Evolutionary conservation across 53 echinoderm and acorn worm genomes (phyloP).

Genomic region (Holothuria leucospilota): DNA sequence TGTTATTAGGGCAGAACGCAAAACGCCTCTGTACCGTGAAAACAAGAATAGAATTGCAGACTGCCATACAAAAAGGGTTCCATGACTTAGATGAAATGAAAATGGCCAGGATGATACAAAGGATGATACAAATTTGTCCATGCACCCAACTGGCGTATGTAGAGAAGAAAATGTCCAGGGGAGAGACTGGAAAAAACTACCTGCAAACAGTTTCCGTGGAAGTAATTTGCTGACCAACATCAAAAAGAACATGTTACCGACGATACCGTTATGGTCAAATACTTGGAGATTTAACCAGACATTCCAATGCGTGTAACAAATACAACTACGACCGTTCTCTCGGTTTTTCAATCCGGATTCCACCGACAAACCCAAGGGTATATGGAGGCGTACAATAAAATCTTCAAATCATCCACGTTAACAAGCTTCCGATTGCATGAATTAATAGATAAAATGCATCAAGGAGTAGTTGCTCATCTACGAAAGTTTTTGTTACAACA

Average conservation of each 20-base stretch:
- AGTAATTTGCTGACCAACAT: background rate
- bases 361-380: conserved; percentile 25
- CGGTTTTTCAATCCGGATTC: conserved; percentile 10
- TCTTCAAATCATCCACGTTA: background rate
- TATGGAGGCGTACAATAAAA: conserved; percentile 26
- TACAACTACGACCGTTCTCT: background rate
- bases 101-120: too few species aligned
- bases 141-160: too few species aligned
- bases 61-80: too few species aligned
- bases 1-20: too few species aligned
- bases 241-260: background rate
- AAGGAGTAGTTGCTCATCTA: background rate
- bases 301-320: background rate
- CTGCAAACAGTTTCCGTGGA: background rate
- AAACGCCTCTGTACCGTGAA: too few species aligned
- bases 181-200: background rate
- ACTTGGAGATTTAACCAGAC: background rate
- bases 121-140: too few species aligned
- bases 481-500: conserved; percentile 12
- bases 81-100: too few species aligned
- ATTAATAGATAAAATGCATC: conserved; percentile 2
- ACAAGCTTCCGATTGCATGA: background rate
- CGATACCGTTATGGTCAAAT: conserved; percentile 21
- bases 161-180: background rate
- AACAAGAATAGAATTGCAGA: too few species aligned